Evolutionary conservation across 2,113 vertebrate species (phyloP), one percentile per base, ranked within the genome.

Genomic region (Sylvilagus bachmani): DNA sequence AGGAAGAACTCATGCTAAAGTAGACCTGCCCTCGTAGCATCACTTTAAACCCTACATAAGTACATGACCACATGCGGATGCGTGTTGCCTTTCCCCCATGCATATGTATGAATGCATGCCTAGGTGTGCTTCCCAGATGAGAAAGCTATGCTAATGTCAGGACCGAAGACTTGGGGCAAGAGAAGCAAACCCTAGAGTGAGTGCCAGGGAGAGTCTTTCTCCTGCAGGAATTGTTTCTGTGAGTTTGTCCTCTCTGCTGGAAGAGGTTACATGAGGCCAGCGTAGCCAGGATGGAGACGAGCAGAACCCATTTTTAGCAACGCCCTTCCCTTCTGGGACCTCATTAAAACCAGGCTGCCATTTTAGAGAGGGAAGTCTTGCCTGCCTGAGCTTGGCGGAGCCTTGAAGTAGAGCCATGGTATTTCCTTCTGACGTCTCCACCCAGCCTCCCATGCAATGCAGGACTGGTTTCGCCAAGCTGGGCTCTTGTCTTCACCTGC

Each of bases 1-100:
- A 98, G 97, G 91, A 95, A 89, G 94, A 95, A 97, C 97, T 97
- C 94, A 97, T 97, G 92, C 89, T 96, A 77, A 96, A 96, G 77
- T 80, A 93, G 13, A 95, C 86, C 86, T 70, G 90, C 96, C 91
- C 96, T 55, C 82, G 53, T 82, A 96, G 97, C 97, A 19, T 69
- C 81, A 14, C 87, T 58, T 49, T 49, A 16, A 44, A 51, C 91
- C 49, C 73, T 24, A 1, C 53, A 9, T 9, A 6, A 44, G n/a
- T 33, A 36, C 90, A 13, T 62, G 55, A 13, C 21, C 1, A 33
- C 92, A 31, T 69, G 44, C 86, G 5, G 10, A 10, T n/a, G 81
- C 33, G 0, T 71, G 12, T n/a, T n/a, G 3, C 49, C 67, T 4
- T 8, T n/a, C 24, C 58, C 58, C 74, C 53, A 3, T 51, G 49